phyloP scores from a whole-genome alignment of 2,888 invertebrate species.

The Tanypteryx hageni region DNA sequence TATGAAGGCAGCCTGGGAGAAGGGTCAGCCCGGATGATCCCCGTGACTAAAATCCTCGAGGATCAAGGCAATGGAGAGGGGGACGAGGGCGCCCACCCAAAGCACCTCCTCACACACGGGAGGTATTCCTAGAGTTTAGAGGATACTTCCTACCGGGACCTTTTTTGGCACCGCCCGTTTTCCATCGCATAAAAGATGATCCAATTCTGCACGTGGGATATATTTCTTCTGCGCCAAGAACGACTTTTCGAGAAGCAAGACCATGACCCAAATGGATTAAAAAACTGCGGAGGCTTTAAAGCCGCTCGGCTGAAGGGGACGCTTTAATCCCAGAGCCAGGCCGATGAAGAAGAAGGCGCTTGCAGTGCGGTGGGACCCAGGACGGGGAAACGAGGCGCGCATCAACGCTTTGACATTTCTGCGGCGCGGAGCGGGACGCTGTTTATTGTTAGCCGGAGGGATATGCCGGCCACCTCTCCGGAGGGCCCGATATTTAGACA shows the following conservation, averaged over 20 bases:
- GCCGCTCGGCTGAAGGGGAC: not conserved
- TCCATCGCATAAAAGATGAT: not conserved
- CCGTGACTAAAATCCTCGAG: not conserved
- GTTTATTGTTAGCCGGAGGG: not conserved
- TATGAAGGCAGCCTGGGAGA: not conserved
- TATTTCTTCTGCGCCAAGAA: no score
- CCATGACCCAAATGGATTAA: not conserved
- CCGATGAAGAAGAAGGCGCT: no score
- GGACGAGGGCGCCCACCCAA: no score
- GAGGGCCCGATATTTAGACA: not conserved
- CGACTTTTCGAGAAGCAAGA: no score
- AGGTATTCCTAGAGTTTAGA: no score
- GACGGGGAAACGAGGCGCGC: not conserved
- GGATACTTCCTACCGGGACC: not conserved
- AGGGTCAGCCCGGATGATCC: slow-evolving; percentile 1
- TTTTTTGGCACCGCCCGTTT: not conserved
- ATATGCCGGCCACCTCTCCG: not conserved
- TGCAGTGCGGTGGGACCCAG: no score
- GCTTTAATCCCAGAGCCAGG: no score
- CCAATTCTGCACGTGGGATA: slow-evolving; percentile 16
- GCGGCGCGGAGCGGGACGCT: not conserved
- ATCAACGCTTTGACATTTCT: not conserved
- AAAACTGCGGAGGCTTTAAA: not conserved
- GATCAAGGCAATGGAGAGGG: no score
- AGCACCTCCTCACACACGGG: no score